Conservation (phyloP, 1,140 invertebrate species). For the Ruditapes philippinarum region DNA sequence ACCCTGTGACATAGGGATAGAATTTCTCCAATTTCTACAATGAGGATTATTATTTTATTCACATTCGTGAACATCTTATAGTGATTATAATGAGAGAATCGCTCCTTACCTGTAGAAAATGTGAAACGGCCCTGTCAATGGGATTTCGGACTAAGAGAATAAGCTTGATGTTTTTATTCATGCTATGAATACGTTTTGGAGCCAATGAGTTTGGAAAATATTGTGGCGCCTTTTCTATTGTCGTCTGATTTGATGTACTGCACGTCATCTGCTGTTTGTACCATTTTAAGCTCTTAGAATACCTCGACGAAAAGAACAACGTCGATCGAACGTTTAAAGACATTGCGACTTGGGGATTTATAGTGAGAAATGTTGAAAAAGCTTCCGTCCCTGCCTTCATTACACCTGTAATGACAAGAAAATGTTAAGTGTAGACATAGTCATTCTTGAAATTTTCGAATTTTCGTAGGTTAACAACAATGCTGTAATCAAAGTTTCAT, state of each 20-base stretch:
- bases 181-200: conserved; percentile 92
- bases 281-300: conserved; percentile 83
- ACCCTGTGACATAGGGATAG: no score
- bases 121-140: conserved; percentile 95
- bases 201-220: conserved; percentile 89
- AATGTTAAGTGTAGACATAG: no score
- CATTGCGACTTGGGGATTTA: conserved; percentile 45
- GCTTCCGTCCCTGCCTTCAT: conserved; percentile 55
- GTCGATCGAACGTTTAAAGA: conserved; percentile 13
- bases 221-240: conserved; percentile 87
- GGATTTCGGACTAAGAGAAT: conserved; percentile 96
- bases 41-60: no score
- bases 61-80: no score
- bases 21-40: no score
- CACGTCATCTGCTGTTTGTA: conserved; percentile 80
- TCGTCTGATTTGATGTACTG: conserved; percentile 77
- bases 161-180: conserved; percentile 95
- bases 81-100: no score
- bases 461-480: no score
- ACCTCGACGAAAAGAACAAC: conserved; percentile 70
- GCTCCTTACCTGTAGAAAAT: conserved; percentile 91
- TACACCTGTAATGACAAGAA: conserved; percentile 12
- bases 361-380: conserved; percentile 37
- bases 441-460: no score
- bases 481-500: no score